Evolutionary conservation across 2,888 invertebrate species (phyloP).

Genomic region (Ariolimax columbianus): DNA sequence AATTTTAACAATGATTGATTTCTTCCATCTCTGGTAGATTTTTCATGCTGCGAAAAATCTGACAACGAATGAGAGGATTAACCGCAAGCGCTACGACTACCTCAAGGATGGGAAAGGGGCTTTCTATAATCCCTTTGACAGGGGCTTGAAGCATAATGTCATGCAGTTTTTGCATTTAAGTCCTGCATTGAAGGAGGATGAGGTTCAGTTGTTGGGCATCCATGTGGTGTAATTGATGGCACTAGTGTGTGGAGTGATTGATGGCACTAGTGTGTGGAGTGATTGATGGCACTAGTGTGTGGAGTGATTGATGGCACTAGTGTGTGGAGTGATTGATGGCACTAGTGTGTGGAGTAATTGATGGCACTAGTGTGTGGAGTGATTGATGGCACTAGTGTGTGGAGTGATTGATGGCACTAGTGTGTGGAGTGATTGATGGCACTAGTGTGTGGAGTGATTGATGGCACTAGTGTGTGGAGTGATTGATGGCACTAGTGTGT

Average conservation of each 20-base stretch:
- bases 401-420: too few species aligned
- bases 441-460: too few species aligned
- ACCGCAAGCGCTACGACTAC: slow-evolving; percentile 93
- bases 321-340: too few species aligned
- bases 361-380: too few species aligned
- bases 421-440: too few species aligned
- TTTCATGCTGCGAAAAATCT: slow-evolving; percentile 94
- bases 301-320: too few species aligned
- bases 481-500: too few species aligned
- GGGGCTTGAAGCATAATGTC: slow-evolving; percentile 90
- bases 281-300: too few species aligned
- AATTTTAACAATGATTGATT: background rate
- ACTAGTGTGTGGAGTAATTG: too few species aligned
- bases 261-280: too few species aligned
- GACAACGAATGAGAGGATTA: slow-evolving; percentile 96
- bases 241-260: background rate
- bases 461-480: too few species aligned
- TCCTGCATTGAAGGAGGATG: slow-evolving; percentile 63
- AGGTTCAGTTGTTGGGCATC: slow-evolving; percentile 71
- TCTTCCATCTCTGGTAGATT: slow-evolving; percentile 82
- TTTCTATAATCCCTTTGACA: slow-evolving; percentile 94
- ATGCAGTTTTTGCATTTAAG: slow-evolving; percentile 89
- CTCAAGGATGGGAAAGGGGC: slow-evolving; percentile 91
- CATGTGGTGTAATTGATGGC: slow-evolving; percentile 57
- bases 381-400: too few species aligned